phyloP scores from a whole-genome alignment of 2,888 invertebrate species.

The Malacosoma neustria region DNA sequence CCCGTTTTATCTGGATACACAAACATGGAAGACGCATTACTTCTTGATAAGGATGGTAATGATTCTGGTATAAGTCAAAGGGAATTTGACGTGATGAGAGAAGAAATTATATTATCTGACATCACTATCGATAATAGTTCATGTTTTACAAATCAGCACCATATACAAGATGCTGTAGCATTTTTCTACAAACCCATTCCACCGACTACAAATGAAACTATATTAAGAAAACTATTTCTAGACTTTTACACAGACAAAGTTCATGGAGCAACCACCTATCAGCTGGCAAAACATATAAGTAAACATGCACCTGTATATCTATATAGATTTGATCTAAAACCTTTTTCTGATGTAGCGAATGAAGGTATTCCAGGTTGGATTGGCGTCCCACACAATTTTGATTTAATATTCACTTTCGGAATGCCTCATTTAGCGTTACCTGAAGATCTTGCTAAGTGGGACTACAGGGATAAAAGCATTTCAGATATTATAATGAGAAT shows the following conservation, averaged over 20 bases:
- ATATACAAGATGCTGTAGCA: slow-evolving; percentile 81
- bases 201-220: slow-evolving; percentile 74
- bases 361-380: slow-evolving; percentile 85
- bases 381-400: slow-evolving; percentile 87
- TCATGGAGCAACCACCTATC: slow-evolving; percentile 81
- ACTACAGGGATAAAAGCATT: slow-evolving; percentile 83
- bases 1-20: slow-evolving; percentile 86
- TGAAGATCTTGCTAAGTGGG: slow-evolving; percentile 80
- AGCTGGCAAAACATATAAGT: slow-evolving; percentile 79
- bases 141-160: slow-evolving; percentile 77
- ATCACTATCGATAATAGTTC: slow-evolving; percentile 73
- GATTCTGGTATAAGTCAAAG: slow-evolving; percentile 75
- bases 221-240: slow-evolving; percentile 78
- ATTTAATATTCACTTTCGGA: slow-evolving; percentile 88
- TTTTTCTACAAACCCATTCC: slow-evolving; percentile 85
- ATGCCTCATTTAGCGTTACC: slow-evolving; percentile 81
- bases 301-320: slow-evolving; percentile 77
- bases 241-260: slow-evolving; percentile 85
- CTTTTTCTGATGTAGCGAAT: slow-evolving; percentile 77
- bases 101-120: slow-evolving; percentile 77
- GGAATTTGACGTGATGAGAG: slow-evolving; percentile 77
- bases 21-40: slow-evolving; percentile 86
- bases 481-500: slow-evolving; percentile 87
- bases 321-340: slow-evolving; percentile 85
- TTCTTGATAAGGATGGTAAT: slow-evolving; percentile 72